Evolutionary conservation across 2,888 invertebrate species (phyloP).

Genomic region (Cantharis nigra): DNA sequence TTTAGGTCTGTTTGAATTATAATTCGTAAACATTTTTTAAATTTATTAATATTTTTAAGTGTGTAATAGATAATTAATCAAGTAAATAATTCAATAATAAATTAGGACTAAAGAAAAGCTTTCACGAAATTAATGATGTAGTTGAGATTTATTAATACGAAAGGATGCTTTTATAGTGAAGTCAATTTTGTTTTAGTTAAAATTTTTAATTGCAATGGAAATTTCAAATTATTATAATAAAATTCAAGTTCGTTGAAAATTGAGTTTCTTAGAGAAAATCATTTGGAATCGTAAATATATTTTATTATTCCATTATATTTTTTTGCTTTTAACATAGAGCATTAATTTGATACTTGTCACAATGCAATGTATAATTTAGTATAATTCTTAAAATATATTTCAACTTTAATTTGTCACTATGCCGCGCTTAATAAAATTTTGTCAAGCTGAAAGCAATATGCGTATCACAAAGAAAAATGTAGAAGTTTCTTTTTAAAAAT

Average conservation of each 20-base stretch:
- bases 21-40: neutral
- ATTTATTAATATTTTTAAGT: neutral
- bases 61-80: conserved; percentile 11
- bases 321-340: neutral
- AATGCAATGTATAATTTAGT: neutral
- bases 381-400: neutral
- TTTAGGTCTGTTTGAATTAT: neutral
- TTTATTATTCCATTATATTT: neutral
- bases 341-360: neutral
- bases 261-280: neutral
- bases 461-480: neutral
- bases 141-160: conserved; percentile 22
- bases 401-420: neutral
- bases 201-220: neutral
- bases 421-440: neutral
- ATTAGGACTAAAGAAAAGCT: conserved; percentile 9
- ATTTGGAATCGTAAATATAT: neutral
- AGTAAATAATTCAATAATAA: conserved; percentile 6
- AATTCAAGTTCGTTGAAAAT: neutral
- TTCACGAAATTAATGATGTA: conserved; percentile 19
- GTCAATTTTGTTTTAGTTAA: neutral
- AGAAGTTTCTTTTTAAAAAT: neutral
- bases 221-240: conserved; percentile 20
- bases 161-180: neutral
- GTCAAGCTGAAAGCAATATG: neutral